Evolutionary conservation across 1,140 invertebrate species (phyloP), one percentile per base, ranked within the genome.

Genomic region (Myzus persicae): DNA sequence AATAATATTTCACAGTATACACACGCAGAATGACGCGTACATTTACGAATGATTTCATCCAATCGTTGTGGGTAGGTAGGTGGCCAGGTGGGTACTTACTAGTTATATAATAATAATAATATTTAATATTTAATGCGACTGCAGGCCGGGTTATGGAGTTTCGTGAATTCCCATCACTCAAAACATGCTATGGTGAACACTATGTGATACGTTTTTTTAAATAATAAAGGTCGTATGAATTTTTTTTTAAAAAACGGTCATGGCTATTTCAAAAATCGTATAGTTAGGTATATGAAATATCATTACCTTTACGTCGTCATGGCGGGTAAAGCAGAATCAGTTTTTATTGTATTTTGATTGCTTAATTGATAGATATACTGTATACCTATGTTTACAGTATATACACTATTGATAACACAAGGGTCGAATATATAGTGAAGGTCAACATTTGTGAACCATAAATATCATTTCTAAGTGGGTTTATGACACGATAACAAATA

Each of bases 391-490:
- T 44, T 44, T 44, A 44, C 7, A 44, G 3, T 22, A 20, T 46
- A 46, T 46, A 46, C 6, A 38, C n/a, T 82, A 82, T 5, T 46
- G 31, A 46, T n/a, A n/a, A 46, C 18, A 87, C 31, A 22, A 46
- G 44, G 87, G 87, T 89, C 46, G 26, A 89, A 89, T 51, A 89
- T 51, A 48, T 36, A 51, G 18, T 51, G n/a, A 89, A 36, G 36
- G 44, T 24, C 2, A 87, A 87, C 18, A 0, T 51, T 89, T 38
- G 8, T 88, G 85, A 88, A 42, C 40, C 40, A 84, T 84, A 40
- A 85, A 44, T n/a, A 44, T 31, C 26, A 31, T 48, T 38, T 40
- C 20, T 54, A 89, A 89, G 88, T 89, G 87, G 46, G 87, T 8
- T 51, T 51, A 38, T 89, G 46, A 36, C 24, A 42, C 2, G 20